Evolutionary conservation across 2,113 vertebrate species (phyloP).

Genomic region (Mesocricetus auratus): DNA sequence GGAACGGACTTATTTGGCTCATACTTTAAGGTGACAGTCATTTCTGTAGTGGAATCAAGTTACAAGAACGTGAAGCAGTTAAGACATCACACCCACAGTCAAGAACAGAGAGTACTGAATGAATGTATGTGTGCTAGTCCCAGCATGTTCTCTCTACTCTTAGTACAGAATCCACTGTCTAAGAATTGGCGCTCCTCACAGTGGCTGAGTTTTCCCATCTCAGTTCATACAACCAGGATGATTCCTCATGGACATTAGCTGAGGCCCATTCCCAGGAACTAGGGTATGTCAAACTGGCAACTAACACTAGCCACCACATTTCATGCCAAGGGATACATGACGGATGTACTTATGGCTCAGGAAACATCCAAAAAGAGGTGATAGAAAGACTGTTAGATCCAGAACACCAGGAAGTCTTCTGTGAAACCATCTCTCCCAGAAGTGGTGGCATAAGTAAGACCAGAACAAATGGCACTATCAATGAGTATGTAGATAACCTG

Average conservation of each 20-base stretch:
- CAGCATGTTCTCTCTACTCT: neutral
- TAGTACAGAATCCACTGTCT: neutral
- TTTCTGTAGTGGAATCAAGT: neutral
- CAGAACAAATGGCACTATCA: neutral
- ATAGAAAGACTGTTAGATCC: too few relatives aligned
- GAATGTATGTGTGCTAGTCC: too few relatives aligned
- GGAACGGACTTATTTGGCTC: neutral
- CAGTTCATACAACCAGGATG: neutral
- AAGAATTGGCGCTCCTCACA: too few relatives aligned
- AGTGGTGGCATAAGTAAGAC: neutral
- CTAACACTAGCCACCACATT: neutral
- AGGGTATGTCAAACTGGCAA: neutral
- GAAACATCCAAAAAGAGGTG: too few relatives aligned
- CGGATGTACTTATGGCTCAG: neutral
- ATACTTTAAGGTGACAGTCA: neutral
- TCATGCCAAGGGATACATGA: neutral
- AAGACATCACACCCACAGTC: neutral
- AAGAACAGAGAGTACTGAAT: neutral
- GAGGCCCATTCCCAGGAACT: neutral
- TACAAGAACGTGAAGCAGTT: neutral
- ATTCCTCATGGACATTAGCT: neutral
- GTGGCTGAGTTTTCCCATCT: neutral
- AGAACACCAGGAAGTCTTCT: neutral
- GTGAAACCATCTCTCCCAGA: neutral
- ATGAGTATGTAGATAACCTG: neutral